Conservation (phyloP, 2,888 invertebrate genomes). For the Cataglyphis cursor region DNA sequence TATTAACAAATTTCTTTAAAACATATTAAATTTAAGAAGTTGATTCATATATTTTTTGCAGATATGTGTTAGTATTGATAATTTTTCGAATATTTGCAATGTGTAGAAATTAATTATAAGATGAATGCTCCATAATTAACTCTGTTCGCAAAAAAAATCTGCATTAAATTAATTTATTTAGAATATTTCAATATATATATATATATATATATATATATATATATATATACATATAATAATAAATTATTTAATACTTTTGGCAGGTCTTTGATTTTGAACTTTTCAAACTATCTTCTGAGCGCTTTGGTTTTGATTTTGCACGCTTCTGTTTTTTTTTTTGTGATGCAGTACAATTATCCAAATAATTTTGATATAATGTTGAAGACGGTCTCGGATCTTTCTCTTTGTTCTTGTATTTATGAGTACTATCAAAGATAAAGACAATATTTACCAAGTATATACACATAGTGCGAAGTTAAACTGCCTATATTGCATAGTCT, state of each 20-base stretch:
- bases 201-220: too few species aligned
- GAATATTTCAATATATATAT: not conserved
- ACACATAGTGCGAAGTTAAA: slow-evolving; percentile 14
- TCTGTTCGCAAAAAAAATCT: not conserved
- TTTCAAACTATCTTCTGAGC: not conserved
- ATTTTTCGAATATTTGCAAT: not conserved
- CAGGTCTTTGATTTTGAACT: slow-evolving; percentile 12
- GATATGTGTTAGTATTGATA: too few species aligned
- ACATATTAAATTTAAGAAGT: not conserved
- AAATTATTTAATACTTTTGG: slow-evolving; percentile 60
- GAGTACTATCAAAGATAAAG: slow-evolving; percentile 23
- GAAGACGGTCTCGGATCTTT: slow-evolving; percentile 3
- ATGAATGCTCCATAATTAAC: not conserved
- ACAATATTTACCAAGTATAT: slow-evolving; percentile 22
- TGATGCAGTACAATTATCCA: not conserved
- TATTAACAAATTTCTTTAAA: not conserved
- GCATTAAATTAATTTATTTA: not conserved
- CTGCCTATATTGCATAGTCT: not conserved
- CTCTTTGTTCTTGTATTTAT: slow-evolving; percentile 10
- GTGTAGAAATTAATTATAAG: not conserved
- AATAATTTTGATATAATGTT: not conserved
- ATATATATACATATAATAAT: too few species aligned
- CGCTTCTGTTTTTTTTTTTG: slow-evolving; percentile 18
- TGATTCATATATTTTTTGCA: not conserved
- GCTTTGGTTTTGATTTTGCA: slow-evolving; percentile 10